Evolutionary conservation across 2,888 invertebrate genomes (phyloP), one percentile per base, ranked within the genome.

Genomic region (Parnassius apollo): DNA sequence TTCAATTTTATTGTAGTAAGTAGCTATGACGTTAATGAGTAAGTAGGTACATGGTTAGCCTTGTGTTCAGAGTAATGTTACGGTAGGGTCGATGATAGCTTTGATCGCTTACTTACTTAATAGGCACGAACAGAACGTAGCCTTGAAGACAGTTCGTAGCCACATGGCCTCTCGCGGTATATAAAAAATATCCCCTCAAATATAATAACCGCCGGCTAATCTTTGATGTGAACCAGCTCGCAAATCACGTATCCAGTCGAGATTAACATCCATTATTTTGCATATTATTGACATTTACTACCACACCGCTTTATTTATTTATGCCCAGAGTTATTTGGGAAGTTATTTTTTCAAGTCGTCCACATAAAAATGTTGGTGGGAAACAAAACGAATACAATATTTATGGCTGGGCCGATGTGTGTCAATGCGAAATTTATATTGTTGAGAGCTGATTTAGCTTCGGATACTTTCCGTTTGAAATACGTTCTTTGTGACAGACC

Each of bases 231-330:
- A 63, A 75, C 74, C 75, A 77, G 80, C 81, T 87, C 88, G 83
- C 89, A 90, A 91, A 89, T 90, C 90, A 89, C 86, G 84, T 76
- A 80, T 80, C 82, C 82, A 76, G 71, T 76, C 80, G 73, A 87
- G 86, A 89, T 90, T 87, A 88, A 83, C 86, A 86, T 86, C 85
- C 88, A 91, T 90, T 91, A 90, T 88, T 91, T 90, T 90, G 86
- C 88, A 91, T 91, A 88, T 88, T 91, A 88, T 89, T 88, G 91
- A 91, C 91, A 83, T 90, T 91, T 91, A 91, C 89, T 90, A 88
- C 91, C 88, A 82, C 78, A 84, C 81, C 75, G 82, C 80, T 83
- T 86, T 90, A 90, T 91, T 91, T 91, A 91, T 91, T 81, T 72
- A 75, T 77, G 78, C 80, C 77, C 84, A 76, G 77, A 89, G 88